Evolutionary conservation across 2,888 invertebrate genomes (phyloP).

Genomic region (Parasteatoda lunata): DNA sequence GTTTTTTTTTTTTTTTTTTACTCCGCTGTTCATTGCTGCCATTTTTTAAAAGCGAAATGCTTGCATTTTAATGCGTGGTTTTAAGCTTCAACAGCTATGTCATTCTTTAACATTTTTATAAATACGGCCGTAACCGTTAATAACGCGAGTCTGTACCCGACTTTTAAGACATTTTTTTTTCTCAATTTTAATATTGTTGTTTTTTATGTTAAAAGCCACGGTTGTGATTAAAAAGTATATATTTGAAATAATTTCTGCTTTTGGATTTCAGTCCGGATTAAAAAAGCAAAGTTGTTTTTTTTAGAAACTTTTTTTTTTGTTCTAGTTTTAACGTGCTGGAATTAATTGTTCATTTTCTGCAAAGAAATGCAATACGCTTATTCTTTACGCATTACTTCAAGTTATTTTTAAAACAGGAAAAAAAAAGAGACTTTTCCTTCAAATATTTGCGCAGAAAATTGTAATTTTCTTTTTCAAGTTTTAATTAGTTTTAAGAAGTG

Average conservation of each 20-base stretch:
- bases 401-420: no score
- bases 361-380: no score
- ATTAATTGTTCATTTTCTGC: no score
- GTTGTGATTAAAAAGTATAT: slow-evolving; percentile 5
- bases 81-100: slow-evolving; percentile 1
- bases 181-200: background rate
- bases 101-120: background rate
- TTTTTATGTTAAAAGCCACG: background rate
- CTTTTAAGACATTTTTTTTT: background rate
- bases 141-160: background rate
- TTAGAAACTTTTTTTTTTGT: no score
- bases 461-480: no score
- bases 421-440: no score
- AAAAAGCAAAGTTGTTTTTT: no score
- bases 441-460: no score
- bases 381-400: no score
- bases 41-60: slow-evolving; percentile 3
- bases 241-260: background rate
- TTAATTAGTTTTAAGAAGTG: no score
- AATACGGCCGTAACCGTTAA: background rate
- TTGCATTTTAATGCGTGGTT: slow-evolving; percentile 1
- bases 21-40: background rate
- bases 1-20: slow-evolving; percentile 21
- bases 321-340: no score
- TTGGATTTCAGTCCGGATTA: background rate